Evolutionary conservation across 2,888 invertebrate genomes (phyloP).

Genomic region (Unio pictorum): DNA sequence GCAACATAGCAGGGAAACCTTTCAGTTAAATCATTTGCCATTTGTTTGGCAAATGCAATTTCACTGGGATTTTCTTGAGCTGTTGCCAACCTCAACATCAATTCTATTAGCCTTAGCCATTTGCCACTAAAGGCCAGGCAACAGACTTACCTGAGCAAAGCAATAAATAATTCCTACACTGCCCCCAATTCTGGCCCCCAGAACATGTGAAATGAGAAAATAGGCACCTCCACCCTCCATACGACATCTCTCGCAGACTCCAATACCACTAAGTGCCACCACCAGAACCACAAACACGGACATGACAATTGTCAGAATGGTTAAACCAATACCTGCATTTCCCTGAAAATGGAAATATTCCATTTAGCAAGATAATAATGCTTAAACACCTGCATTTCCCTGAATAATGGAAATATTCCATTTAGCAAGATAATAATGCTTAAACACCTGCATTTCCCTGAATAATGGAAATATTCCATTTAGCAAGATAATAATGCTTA

Average conservation of each 20-base stretch:
- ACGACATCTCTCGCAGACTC: constrained; percentile 94
- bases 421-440: background rate
- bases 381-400: constrained; percentile 74
- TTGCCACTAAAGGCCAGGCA: too few relatives aligned
- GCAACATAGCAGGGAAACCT: too few relatives aligned
- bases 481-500: constrained; percentile 22
- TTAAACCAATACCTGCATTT: constrained; percentile 74
- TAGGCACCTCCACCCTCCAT: constrained; percentile 98
- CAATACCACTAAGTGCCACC: constrained; percentile 94
- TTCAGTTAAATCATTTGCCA: too few relatives aligned
- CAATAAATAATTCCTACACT: constrained; percentile 94
- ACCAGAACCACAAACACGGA: constrained; percentile 90
- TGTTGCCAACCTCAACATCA: too few relatives aligned
- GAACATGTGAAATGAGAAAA: constrained; percentile 92
- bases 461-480: constrained; percentile 3
- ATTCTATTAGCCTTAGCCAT: too few relatives aligned
- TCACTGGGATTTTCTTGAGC: too few relatives aligned
- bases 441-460: constrained; percentile 74
- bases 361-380: background rate
- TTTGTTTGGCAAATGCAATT: too few relatives aligned
- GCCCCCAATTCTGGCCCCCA: constrained; percentile 94
- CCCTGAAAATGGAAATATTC: constrained; percentile 66
- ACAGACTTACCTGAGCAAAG: constrained; percentile 88
- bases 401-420: constrained; percentile 36
- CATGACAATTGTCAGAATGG: constrained; percentile 72